Evolutionary conservation across 2,888 invertebrate genomes (phyloP).

Genomic region (Aethes cnicana): DNA sequence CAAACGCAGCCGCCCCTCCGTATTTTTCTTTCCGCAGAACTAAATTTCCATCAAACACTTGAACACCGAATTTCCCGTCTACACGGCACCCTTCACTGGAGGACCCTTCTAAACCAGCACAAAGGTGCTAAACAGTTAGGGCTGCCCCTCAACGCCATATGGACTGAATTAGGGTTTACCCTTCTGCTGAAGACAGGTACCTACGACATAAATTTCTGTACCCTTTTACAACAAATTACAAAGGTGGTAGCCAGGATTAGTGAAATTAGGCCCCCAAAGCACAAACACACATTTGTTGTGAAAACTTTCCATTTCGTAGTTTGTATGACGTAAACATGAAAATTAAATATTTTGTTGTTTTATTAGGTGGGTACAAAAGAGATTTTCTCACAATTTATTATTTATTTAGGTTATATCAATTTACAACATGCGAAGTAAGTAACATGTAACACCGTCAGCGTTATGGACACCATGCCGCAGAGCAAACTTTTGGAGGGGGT

Average conservation of each 20-base stretch:
- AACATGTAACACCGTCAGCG: no score
- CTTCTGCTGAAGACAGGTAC: conserved; percentile 68
- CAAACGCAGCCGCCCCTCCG: not conserved
- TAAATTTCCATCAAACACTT: conserved; percentile 29
- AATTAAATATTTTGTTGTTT: no score
- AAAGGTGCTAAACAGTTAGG: conserved; percentile 64
- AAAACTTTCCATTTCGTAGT: conserved; percentile 30
- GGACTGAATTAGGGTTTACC: conserved; percentile 60
- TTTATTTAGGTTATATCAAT: no score
- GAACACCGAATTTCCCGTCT: conserved; percentile 29
- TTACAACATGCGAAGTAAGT: no score
- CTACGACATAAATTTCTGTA: conserved; percentile 65
- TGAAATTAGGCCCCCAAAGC: conserved; percentile 45
- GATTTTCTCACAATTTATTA: no score
- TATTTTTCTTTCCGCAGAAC: conserved; percentile 17
- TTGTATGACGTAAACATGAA: no score
- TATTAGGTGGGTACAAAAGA: no score
- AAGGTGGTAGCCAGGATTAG: conserved; percentile 53
- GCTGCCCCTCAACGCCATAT: conserved; percentile 47
- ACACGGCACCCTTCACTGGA: conserved; percentile 45
- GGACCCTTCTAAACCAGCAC: conserved; percentile 50
- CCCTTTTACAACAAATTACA: conserved; percentile 65
- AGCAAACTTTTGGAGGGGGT: no score
- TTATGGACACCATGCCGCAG: no score
- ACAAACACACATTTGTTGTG: no score